Evolutionary conservation across 2,888 invertebrate genomes (phyloP), one percentile per base, ranked within the genome.

Genomic region (Diplolepis rosae): DNA sequence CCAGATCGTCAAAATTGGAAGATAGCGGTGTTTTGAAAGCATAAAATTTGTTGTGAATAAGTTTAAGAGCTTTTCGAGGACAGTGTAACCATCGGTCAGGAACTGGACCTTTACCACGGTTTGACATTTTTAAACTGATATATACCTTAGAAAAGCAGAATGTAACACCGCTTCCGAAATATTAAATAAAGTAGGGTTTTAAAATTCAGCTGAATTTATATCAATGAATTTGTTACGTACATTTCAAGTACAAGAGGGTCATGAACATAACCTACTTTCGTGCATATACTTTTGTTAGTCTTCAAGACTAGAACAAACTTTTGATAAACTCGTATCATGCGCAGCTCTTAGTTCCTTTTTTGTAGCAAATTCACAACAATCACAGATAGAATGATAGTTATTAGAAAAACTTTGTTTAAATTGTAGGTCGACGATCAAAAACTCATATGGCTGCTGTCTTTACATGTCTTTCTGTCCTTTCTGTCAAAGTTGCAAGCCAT

Each of bases 11-110:
- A 87, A 95, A 99, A 68, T 93, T 91, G 7, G 91, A 90, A 80
- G 94, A 95, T 2, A 99, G 90, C 0, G 99, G 99, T 1, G 99
- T 98, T 89, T 98, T 98, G 88, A 98, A 96, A 4, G 97, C 96
- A 72, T 99, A 89, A 88, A 99, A 99, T 85, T 96, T 95, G 66
- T 93, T 93, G 50, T 92, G 92, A 70, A 97, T 92, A 65, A 96
- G 89, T 61, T 90, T 91, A 32, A 91, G 90, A 27, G 96, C 92
- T 89, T 95, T 96, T 79, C 96, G 91, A 66, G 97, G 97, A 87
- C 97, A 97, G 77, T 94, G 92, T 15, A 97, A 90, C 97, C 97
- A 97, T 77, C 97, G 92, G 80, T 93, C 93, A 13, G 97, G 97
- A 72, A 96, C 90, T n/a, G 94, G 93, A 54, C 88, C 88, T 77